A percentile compares a stretch with the other conserved stretches of the same genome.
Conservation (phyloP, 2,888 invertebrate genomes). For the Itoplectis maculator region DNA sequence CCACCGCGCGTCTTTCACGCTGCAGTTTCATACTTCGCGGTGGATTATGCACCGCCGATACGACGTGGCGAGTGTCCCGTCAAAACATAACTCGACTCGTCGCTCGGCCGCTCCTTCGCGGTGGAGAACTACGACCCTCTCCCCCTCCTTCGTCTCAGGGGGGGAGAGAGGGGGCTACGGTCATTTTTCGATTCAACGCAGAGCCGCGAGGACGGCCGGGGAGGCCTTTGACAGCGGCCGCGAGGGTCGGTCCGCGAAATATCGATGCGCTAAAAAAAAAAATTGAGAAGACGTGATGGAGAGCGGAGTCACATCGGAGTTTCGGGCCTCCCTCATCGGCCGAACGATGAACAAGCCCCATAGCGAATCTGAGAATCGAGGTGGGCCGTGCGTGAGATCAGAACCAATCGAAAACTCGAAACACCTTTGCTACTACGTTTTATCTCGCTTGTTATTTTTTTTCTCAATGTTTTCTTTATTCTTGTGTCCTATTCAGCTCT, state of each 20-base stretch:
- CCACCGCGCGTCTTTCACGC: background rate
- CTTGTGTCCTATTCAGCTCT: background rate
- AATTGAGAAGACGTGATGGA: conserved; percentile 28
- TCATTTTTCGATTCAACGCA: conserved; percentile 17
- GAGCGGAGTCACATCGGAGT: conserved; percentile 6
- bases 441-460: background rate
- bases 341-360: conserved; percentile 58
- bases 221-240: background rate
- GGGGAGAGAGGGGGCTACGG: no score
- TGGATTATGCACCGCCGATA: background rate
- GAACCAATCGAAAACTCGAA: conserved; percentile 40
- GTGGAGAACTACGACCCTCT: no score
- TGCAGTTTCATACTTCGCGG: background rate
- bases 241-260: conserved; percentile 14
- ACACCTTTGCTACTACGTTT: background rate
- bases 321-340: conserved; percentile 18
- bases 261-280: conserved; percentile 26
- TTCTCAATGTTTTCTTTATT: no score
- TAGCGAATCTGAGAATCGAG: conserved; percentile 63
- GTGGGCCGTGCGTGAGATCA: conserved; percentile 53
- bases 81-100: conserved; percentile 43
- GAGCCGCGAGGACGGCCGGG: background rate
- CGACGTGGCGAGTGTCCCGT: conserved; percentile 33
- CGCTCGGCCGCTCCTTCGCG: no score
- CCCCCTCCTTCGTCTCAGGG: no score